A percentile compares a stretch with the other conserved stretches of the same genome.
Conservation (phyloP, 2,113 vertebrate species). For the Plotosus lineatus region DNA sequence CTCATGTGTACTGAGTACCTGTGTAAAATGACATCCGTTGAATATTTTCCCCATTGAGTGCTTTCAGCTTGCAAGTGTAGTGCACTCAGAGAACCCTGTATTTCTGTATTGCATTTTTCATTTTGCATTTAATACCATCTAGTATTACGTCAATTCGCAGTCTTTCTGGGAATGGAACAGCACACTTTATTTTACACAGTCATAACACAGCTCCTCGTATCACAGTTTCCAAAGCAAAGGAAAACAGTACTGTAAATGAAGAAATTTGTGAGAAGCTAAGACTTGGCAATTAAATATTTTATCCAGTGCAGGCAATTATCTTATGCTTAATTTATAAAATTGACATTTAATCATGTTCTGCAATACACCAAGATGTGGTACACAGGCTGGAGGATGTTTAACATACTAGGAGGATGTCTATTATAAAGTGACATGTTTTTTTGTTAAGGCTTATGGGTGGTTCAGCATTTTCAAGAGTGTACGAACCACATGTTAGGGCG, state of each 20-base stretch:
- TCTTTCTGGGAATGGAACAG: not conserved
- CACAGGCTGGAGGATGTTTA: not conserved
- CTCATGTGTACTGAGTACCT: conserved; percentile 38
- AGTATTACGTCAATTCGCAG: not conserved
- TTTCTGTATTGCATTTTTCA: not conserved
- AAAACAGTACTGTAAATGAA: not conserved
- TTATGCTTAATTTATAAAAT: not conserved
- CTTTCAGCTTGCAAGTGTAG: not conserved
- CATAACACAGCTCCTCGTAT: not conserved
- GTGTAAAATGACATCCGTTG: conserved; percentile 25
- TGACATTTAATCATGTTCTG: not conserved
- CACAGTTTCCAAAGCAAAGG: not conserved
- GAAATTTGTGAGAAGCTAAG: not conserved
- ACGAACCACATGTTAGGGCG: no score
- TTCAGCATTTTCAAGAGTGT: no score
- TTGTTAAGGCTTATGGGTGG: no score
- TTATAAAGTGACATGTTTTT: not conserved
- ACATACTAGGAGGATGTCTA: not conserved
- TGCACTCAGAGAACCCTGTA: not conserved
- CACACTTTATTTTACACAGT: not conserved
- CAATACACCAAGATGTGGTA: not conserved
- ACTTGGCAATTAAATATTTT: not conserved
- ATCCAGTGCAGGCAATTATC: not conserved
- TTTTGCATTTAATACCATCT: not conserved
- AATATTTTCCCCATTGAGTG: not conserved